Base-by-base conservation (phyloP, 2,797 vertebrate genomes). In the Mallotus villosus region DNA sequence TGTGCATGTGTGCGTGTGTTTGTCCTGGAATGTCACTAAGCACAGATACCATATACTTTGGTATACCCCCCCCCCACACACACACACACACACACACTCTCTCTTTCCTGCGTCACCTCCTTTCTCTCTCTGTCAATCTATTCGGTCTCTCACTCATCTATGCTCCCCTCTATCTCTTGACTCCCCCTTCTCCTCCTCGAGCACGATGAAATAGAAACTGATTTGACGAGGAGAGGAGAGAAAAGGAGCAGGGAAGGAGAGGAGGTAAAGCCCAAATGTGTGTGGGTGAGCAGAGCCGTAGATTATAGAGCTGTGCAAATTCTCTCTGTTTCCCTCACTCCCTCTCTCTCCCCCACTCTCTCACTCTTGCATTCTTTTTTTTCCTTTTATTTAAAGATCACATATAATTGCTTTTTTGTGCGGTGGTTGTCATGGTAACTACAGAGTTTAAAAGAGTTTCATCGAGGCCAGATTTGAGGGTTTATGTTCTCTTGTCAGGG, bases 381-480 rank as follows among this genome's bases (percentile, higher is more conserved):
- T 58, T 53, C 16, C 29, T 22, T 68, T 61, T 17, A 53, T 61
- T 61, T 61, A 61, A 61, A 88, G 85, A 85, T 79, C 67, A 68
- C 71, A 67, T 53, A 76, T 90, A 88, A 91, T 85, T 86, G 79
- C 85, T 82, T 88, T 67, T 78, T 88, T 82, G 85, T 86, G 19
- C 51, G 8, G 76, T 73, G 51, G 87, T 91, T 84, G 86, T 84
- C 89, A 89, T 89, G 80, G 86, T 72, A 89, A 92, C 90, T 29
- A 51, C 9, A 22, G 63, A 46, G 67, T 84, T 78, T 82, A 81
- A 89, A 87, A 81, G 75, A 78, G 68, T 82, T 17, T 17, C 51
- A 53, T 53, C 19, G 51, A 53, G 51, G 51, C 16, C 17, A n/a
- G 16, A 53, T 53, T 53, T 53, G 51, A 53, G 4, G 8, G 51